Conservation (phyloP, 2,113 vertebrate genomes). For the Pachyramphus minor region DNA sequence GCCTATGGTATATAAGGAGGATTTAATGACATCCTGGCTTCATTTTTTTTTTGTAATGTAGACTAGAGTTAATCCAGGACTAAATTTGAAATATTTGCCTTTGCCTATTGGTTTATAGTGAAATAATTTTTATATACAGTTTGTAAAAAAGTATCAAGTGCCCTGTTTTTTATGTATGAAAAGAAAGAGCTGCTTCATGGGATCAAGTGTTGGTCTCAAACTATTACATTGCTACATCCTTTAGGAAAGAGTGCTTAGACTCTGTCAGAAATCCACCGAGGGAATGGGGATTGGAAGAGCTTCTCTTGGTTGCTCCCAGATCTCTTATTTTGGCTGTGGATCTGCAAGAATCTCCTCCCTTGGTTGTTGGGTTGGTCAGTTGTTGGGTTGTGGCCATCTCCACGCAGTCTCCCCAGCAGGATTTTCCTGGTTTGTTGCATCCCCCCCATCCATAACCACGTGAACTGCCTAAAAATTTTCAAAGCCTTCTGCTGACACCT, state of each 20-base stretch:
- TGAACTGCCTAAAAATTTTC: neutral
- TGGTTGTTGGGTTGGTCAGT: accelerated
- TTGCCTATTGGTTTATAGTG: accelerated
- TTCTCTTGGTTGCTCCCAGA: neutral
- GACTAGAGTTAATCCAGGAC: neutral
- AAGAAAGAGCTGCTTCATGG: neutral
- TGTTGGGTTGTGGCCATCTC: neutral
- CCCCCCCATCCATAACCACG: no score
- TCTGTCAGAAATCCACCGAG: neutral
- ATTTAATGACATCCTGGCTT: neutral
- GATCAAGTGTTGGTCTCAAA: neutral
- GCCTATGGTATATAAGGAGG: neutral
- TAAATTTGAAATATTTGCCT: neutral
- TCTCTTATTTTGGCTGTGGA: neutral
- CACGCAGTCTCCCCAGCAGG: neutral
- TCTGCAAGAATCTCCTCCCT: neutral
- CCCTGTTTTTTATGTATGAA: neutral
- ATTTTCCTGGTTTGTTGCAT: neutral
- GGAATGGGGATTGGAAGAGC: no score
- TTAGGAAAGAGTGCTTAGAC: neutral
- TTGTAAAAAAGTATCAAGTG: neutral
- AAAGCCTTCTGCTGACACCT: neutral
- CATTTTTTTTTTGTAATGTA: accelerated
- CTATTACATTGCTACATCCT: accelerated
- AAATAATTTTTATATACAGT: neutral